Conservation (phyloP, 2,888 invertebrate genomes). For the Yponomeuta sedellus region DNA sequence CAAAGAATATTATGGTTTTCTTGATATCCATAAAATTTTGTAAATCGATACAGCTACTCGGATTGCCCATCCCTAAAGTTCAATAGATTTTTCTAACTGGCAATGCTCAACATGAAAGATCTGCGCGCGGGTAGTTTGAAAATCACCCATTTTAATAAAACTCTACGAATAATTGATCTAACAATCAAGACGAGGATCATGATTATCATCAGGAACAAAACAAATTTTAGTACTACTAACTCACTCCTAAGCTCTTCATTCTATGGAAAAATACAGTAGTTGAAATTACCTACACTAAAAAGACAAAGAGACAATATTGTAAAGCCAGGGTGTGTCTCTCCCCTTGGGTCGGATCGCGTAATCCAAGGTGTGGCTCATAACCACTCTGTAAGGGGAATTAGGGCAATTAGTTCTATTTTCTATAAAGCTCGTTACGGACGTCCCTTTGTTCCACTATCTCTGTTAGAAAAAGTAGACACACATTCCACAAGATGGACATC, state of each 20-base stretch:
- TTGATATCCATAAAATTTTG: too few relatives aligned
- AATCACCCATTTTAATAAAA: slow-evolving; percentile 22
- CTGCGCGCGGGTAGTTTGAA: slow-evolving; percentile 22
- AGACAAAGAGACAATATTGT: slow-evolving; percentile 19
- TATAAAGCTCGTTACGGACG: neutral
- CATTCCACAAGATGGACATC: slow-evolving; percentile 43
- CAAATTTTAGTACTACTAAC: neutral
- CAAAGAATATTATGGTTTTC: too few relatives aligned
- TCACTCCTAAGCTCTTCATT: too few relatives aligned
- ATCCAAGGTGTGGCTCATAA: slow-evolving; percentile 58
- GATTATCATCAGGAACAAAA: neutral
- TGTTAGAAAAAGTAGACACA: neutral
- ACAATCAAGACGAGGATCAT: neutral
- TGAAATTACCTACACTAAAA: neutral
- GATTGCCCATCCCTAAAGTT: too few relatives aligned
- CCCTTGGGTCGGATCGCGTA: slow-evolving; percentile 39
- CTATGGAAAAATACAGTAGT: neutral
- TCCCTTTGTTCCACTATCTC: neutral
- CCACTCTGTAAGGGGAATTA: slow-evolving; percentile 56
- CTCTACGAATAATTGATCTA: too few relatives aligned
- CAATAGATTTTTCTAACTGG: neutral
- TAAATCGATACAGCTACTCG: too few relatives aligned
- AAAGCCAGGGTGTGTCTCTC: slow-evolving; percentile 34
- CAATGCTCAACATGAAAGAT: neutral
- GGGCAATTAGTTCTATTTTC: slow-evolving; percentile 55